Conservation (phyloP, 2,113 vertebrate species). For the Charadrius vociferus region DNA sequence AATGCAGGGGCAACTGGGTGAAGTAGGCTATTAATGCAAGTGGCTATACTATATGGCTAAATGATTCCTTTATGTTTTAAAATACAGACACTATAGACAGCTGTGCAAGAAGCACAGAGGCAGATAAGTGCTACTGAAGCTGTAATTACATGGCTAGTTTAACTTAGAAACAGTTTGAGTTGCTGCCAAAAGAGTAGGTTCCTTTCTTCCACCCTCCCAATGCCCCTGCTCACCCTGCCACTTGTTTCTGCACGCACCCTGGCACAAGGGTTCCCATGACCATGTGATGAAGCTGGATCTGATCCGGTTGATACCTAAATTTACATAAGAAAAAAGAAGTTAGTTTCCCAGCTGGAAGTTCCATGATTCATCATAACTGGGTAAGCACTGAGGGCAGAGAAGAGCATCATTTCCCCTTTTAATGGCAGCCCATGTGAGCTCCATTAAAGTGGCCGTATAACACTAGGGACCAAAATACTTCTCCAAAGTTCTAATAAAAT, state of each 20-base stretch:
- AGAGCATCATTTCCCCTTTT: background rate
- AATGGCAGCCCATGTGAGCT: background rate
- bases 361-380: background rate
- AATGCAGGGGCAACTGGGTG: background rate
- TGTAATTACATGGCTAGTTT: background rate
- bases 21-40: background rate
- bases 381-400: background rate
- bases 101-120: background rate
- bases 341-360: background rate
- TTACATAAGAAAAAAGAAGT: constrained; percentile 13
- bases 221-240: background rate
- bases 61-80: background rate
- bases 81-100: background rate
- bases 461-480: background rate
- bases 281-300: background rate
- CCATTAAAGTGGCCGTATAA: background rate
- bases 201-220: background rate
- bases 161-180: background rate
- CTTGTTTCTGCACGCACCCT: background rate
- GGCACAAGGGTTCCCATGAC: background rate
- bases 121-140: background rate
- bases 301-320: background rate
- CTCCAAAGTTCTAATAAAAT: background rate
- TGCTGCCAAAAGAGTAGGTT: background rate
- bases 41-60: background rate